These are phyloP conservation scores for Semaprochilodus insignis DNA, from an alignment of 2,797 vertebrate species.

Conservation along the genomic window DNA sequence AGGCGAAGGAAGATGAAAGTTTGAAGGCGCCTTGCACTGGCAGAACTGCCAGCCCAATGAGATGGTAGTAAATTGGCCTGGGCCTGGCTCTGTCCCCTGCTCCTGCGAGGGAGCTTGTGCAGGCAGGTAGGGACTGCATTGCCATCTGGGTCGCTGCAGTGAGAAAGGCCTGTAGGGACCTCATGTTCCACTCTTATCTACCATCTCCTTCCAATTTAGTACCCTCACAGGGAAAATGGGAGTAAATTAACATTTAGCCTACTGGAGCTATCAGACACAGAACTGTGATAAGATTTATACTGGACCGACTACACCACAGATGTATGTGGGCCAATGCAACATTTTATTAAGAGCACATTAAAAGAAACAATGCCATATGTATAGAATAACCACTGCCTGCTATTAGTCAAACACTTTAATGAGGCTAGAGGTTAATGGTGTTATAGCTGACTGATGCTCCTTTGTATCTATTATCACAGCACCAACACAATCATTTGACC, in stretches of 20 bases:
- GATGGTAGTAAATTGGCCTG: conserved; percentile 57
- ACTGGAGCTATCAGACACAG: conserved; percentile 12
- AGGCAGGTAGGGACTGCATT: conserved; percentile 56
- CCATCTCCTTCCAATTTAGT: conserved; percentile 35
- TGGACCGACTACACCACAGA: not conserved
- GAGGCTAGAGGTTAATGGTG: conserved; percentile 15
- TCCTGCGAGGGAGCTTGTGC: conserved; percentile 54
- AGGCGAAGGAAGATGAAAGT: conserved; percentile 57
- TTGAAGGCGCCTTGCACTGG: conserved; percentile 52
- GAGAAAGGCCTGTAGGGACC: conserved; percentile 45
- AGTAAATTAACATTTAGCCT: conserved; percentile 35
- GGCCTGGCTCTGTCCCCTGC: conserved; percentile 31
- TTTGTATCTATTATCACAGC: conserved; percentile 23
- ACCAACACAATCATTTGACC: conserved; percentile 23
- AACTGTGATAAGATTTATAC: conserved; percentile 7
- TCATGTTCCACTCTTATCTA: conserved; percentile 27
- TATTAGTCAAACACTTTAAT: not conserved
- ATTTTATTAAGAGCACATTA: not conserved
- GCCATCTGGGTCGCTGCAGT: conserved; percentile 54
- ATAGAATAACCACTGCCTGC: not conserved
- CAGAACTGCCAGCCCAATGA: conserved; percentile 41
- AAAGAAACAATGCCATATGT: not conserved
- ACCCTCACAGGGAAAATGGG: conserved; percentile 32
- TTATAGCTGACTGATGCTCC: not conserved
- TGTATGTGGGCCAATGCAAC: not conserved